Evolutionary conservation across 2,888 invertebrate species (phyloP), one percentile per base, ranked within the genome.

Genomic region (Argyresthia albistria): DNA sequence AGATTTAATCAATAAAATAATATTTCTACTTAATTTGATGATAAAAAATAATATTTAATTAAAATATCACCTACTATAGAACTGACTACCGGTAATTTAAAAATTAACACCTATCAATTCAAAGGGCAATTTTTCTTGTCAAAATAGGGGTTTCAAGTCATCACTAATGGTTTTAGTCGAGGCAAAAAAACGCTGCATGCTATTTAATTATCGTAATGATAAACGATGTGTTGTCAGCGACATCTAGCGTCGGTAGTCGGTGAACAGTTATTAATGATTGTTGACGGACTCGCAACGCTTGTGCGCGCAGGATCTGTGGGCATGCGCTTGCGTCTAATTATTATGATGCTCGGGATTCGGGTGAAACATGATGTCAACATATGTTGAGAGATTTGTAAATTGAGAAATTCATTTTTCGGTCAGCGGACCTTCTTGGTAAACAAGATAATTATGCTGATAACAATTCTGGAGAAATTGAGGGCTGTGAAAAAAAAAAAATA

Each of bases 171-270:
- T 43, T 10, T 10, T 14, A 50, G 35, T 25, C 8, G 8, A 39
- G 35, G 42, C 16, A 50, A 50, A 50, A 50, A 50, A 16, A 25
- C 11, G 43, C 4, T 42, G 11, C n/a, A 25, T 50, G 56, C 54
- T 62, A 61, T 61, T 65, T 69, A 70, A 71, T 73, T 69, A 66
- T 59, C 60, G 46, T 53, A 56, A 61, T 73, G 72, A 74, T 72
- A 59, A 67, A 74, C 61, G 70, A 66, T 56, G 56, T 8, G 12
- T 11, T 35, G 57, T 72, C 71, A 65, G 55, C 69, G 62, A 61
- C 69, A 69, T 64, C 67, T 67, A 65, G 49, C 39, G 45, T 8
- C 12, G 11, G 46, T n/a, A 16, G n/a, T 36, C 54, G 56, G 53
- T 46, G 46, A 50, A 54, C 50, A 25, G 54, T 56, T 60, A 66